Evolutionary conservation across 2,113 vertebrate genomes (phyloP).

Genomic region (Eolophus roseicapilla): DNA sequence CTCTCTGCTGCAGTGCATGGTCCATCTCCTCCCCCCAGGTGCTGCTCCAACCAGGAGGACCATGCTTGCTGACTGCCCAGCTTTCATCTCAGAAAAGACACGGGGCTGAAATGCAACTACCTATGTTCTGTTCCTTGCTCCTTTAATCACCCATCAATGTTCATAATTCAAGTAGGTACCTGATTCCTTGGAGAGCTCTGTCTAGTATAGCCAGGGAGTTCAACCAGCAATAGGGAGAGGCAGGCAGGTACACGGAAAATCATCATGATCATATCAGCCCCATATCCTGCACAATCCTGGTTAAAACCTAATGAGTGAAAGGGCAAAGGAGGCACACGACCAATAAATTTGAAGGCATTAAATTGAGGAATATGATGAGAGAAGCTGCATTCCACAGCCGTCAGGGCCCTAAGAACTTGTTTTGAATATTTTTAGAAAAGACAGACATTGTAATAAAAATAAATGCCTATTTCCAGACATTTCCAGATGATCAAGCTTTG

Average conservation of each 20-base stretch:
- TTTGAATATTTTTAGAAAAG: conserved; percentile 19
- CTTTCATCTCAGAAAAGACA: not conserved
- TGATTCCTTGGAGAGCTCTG: not conserved
- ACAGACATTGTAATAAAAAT: conserved; percentile 20
- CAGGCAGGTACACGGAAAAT: not conserved
- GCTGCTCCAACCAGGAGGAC: not conserved
- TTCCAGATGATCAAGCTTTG: not conserved
- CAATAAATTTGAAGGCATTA: not conserved
- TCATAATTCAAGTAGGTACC: not conserved
- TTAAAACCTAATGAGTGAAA: not conserved
- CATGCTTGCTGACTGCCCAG: not conserved
- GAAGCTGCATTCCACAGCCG: conserved; percentile 22
- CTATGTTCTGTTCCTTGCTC: not conserved
- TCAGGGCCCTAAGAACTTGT: not conserved
- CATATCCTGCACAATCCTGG: not conserved
- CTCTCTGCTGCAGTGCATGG: not conserved
- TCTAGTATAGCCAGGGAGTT: not conserved
- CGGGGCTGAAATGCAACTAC: not conserved
- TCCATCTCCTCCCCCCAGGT: not conserved
- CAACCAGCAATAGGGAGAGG: not conserved
- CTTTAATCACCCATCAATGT: not conserved
- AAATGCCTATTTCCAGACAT: conserved; percentile 7
- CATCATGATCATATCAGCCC: not conserved
- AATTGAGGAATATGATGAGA: not conserved
- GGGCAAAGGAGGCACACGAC: not conserved